phyloP scores from a whole-genome alignment of 2,113 vertebrate species.

The Saccopteryx bilineata region DNA sequence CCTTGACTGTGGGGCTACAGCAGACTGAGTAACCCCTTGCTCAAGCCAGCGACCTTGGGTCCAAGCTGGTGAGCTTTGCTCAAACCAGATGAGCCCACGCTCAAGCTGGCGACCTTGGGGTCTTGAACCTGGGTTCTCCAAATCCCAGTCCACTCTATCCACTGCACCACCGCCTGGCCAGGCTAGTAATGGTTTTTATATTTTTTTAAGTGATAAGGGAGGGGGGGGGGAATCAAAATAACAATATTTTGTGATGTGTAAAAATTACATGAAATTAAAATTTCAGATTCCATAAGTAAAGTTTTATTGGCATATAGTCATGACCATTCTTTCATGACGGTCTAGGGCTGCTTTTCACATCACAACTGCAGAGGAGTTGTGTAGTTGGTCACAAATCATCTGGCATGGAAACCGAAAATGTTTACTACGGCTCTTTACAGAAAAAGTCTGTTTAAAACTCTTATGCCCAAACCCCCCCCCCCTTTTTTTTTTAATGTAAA shows the following conservation, averaged over 20 bases:
- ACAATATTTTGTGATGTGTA: background rate
- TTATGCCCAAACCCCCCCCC: conserved; percentile 13
- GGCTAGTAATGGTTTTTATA: background rate
- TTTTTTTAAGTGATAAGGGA: conserved; percentile 17
- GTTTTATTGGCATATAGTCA: background rate
- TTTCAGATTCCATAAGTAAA: conserved; percentile 13
- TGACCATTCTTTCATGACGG: background rate
- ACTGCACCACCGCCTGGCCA: background rate
- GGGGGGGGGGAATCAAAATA: background rate
- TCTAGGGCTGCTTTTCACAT: background rate
- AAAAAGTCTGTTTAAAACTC: conserved; percentile 16
- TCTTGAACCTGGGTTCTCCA: too few relatives aligned
- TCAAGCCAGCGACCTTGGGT: too few relatives aligned
- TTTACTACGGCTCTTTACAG: background rate
- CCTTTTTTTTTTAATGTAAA: conserved; percentile 72
- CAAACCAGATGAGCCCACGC: too few relatives aligned
- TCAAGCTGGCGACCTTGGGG: too few relatives aligned
- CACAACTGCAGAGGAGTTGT: background rate
- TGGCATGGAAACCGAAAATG: background rate
- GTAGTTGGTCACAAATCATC: background rate
- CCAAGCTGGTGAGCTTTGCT: too few relatives aligned
- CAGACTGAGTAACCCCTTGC: too few relatives aligned
- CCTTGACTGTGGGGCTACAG: too few relatives aligned
- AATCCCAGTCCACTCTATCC: too few relatives aligned
- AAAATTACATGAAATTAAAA: conserved; percentile 17